A percentile compares a stretch with the other conserved stretches of the same genome.
Conservation (phyloP, 2,113 vertebrate species). For the Macroglossus sobrinus region DNA sequence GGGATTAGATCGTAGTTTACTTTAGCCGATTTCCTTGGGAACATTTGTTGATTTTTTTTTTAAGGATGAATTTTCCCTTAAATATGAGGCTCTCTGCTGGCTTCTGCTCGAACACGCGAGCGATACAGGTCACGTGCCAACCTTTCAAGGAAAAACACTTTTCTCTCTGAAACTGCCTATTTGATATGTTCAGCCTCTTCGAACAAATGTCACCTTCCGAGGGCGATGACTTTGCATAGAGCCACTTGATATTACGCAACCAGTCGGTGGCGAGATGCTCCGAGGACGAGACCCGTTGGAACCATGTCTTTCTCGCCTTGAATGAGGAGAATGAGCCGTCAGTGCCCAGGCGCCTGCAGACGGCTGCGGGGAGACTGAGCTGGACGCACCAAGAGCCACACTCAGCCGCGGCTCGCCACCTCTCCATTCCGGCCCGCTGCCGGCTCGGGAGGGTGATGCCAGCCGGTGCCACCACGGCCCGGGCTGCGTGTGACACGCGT, state of each 20-base stretch:
- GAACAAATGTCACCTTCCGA: not conserved
- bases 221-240: not conserved
- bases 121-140: not conserved
- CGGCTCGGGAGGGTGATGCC: rapidly evolving
- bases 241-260: not conserved
- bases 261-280: not conserved
- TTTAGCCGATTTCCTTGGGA: not conserved
- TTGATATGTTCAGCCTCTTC: not conserved
- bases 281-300: not conserved
- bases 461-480: rapidly evolving
- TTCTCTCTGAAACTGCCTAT: not conserved
- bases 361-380: not conserved
- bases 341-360: rapidly evolving
- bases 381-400: rapidly evolving
- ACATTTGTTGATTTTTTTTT: not conserved
- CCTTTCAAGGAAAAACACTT: not conserved
- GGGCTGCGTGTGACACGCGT: not conserved
- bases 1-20: not conserved
- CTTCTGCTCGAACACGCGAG: not conserved
- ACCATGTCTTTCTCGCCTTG: not conserved
- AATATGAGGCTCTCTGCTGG: not conserved
- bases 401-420: rapidly evolving
- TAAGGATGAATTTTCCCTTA: not conserved
- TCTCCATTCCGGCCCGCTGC: not conserved
- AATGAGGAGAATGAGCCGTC: not conserved